Conservation (phyloP, 2,113 vertebrate genomes). For the Vidua chalybeata region DNA sequence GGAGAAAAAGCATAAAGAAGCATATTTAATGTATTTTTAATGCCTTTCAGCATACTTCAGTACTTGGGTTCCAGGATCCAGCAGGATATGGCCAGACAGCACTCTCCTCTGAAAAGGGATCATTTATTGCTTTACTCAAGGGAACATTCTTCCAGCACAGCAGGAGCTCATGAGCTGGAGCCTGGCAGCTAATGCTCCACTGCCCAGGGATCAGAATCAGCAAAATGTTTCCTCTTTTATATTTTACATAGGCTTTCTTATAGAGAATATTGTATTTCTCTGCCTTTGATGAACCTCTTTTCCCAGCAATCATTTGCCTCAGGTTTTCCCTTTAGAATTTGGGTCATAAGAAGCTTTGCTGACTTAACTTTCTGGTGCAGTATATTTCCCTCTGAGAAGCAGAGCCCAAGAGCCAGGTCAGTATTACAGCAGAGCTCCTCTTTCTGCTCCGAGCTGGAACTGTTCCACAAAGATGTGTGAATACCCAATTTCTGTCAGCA, state of each 20-base stretch:
- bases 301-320: slow-evolving; percentile 28
- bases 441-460: slow-evolving; percentile 47
- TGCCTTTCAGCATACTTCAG: neutral
- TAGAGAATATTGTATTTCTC: slow-evolving; percentile 24
- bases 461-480: slow-evolving; percentile 26
- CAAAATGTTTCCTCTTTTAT: neutral
- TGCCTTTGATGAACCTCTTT: slow-evolving; percentile 22
- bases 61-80: neutral
- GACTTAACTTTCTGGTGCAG: slow-evolving; percentile 22
- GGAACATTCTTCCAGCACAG: neutral
- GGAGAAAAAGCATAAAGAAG: neutral
- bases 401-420: neutral
- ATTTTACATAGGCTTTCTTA: neutral
- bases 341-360: slow-evolving; percentile 39
- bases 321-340: slow-evolving; percentile 45
- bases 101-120: neutral
- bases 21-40: neutral
- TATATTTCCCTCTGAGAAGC: slow-evolving; percentile 13
- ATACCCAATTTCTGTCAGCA: slow-evolving; percentile 58
- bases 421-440: neutral
- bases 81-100: neutral
- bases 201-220: neutral
- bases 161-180: neutral
- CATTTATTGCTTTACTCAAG: neutral
- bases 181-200: neutral